Evolutionary conservation across 2,888 invertebrate species (phyloP), one percentile per base, ranked within the genome.

Genomic region (Nemoura dubitans): DNA sequence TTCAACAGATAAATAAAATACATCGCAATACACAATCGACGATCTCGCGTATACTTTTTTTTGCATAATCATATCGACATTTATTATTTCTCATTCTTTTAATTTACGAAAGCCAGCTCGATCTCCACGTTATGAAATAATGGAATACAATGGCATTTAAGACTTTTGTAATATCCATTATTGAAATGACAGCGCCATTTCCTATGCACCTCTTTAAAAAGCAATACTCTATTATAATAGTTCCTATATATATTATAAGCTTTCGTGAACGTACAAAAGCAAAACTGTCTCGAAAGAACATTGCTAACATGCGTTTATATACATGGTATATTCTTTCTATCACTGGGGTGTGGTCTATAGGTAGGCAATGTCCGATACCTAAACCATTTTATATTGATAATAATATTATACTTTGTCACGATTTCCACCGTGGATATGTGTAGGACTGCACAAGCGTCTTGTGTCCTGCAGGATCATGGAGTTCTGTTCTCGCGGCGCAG

Each of bases 321-420:
- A 59, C 59, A 59, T 21, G 14, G 21, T 16, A 59, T 59, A 59
- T 59, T 59, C 59, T 59, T 59, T 59, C 59, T 21, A 59, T 59
- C 59, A 21, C 59, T 59, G 59, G 59, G 59, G n/a, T n/a, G n/a
- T n/a, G n/a, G n/a, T n/a, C n/a, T n/a, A n/a, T n/a, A n/a, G 6
- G 59, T 59, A 14, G 59, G 3, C 59, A 7, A 59, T 59, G 14
- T 59, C 59, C 21, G 59, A 59, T 59, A 59, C 59, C 59, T 59
- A 59, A 21, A 59, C 59, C 59, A 59, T 59, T 59, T 59, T 59
- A 59, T 59, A 59, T 59, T 59, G 59, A 59, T 59, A 59, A 59
- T 59, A 59, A 59, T 59, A 59, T 59, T 59, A 10, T 59, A 59
- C 59, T 16, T 59, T 59, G 59, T 59, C 59, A 59, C 59, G 59